phyloP scores from a whole-genome alignment of 2,888 invertebrate genomes.

The Drepana falcataria region DNA sequence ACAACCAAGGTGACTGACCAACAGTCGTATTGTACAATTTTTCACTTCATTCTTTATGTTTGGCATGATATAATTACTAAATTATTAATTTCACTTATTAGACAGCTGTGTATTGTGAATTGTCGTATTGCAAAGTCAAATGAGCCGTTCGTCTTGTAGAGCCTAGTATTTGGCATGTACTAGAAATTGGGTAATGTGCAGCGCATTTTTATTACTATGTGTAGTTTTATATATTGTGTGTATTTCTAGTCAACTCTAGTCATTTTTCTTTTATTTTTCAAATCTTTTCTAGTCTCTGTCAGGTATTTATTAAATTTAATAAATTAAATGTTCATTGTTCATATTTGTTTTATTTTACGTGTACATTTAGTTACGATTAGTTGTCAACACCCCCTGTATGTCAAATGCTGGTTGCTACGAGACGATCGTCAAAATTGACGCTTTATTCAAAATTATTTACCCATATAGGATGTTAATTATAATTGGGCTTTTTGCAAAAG shows the following conservation, averaged over 20 bases:
- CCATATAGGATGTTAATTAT: conserved; percentile 34
- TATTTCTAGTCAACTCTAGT: conserved; percentile 71
- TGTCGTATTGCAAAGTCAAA: conserved; percentile 53
- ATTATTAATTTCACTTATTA: conserved; percentile 68
- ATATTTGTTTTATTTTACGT: conserved; percentile 63
- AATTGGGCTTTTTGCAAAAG: conserved; percentile 43
- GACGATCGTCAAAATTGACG: conserved; percentile 62
- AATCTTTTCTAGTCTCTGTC: conserved; percentile 45
- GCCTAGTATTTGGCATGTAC: conserved; percentile 60
- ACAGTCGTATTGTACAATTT: conserved; percentile 75
- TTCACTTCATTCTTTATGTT: conserved; percentile 71
- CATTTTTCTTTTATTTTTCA: conserved; percentile 35
- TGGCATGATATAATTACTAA: conserved; percentile 76
- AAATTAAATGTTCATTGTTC: conserved; percentile 51
- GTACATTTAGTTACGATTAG: conserved; percentile 22
- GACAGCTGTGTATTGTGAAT: conserved; percentile 60
- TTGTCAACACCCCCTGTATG: conserved; percentile 24
- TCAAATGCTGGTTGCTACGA: conserved; percentile 56
- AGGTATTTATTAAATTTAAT: conserved; percentile 46
- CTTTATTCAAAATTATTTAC: conserved; percentile 31
- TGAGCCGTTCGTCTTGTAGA: conserved; percentile 73
- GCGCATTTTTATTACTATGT: neutral
- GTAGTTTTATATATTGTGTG: conserved; percentile 41
- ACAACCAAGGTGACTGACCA: conserved; percentile 73
- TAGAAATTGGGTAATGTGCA: conserved; percentile 17